Percentiles rank a stretch among this genome's conserved stretches.
Conservation (phyloP, 2,888 invertebrate genomes). For the Hydroisotoma schaefferi region DNA sequence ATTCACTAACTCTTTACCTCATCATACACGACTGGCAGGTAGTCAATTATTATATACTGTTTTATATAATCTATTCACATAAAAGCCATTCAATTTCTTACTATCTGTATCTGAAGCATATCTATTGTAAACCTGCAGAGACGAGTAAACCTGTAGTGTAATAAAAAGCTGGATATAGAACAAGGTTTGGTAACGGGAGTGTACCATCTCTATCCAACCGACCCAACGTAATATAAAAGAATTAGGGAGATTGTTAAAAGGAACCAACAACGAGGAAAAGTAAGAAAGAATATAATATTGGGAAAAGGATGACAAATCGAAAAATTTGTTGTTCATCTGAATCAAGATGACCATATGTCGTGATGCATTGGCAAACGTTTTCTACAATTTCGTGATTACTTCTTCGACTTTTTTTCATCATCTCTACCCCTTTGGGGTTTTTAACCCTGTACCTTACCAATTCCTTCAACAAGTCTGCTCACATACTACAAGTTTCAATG, state of each 20-base stretch:
- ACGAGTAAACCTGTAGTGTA: too few species aligned
- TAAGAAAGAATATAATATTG: conserved; percentile 37
- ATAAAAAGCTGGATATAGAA: too few species aligned
- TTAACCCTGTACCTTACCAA: conserved; percentile 25
- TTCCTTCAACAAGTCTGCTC: conserved; percentile 21
- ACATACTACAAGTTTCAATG: too few species aligned
- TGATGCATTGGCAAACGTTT: conserved; percentile 45
- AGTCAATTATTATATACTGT: too few species aligned
- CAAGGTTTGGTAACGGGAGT: too few species aligned
- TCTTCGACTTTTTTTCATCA: conserved; percentile 32
- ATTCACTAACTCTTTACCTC: neutral
- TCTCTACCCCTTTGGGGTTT: conserved; percentile 17
- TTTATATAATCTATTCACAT: too few species aligned
- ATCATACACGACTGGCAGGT: too few species aligned
- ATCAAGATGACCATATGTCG: conserved; percentile 49
- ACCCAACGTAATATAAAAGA: conserved; percentile 17
- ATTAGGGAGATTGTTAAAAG: conserved; percentile 9
- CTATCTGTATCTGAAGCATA: too few species aligned
- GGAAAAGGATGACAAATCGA: conserved; percentile 50
- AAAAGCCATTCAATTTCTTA: too few species aligned
- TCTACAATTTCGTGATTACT: conserved; percentile 49
- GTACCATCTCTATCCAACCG: too few species aligned
- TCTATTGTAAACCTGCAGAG: too few species aligned
- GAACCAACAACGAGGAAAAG: too few species aligned
- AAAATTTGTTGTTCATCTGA: conserved; percentile 48